Base-by-base conservation (phyloP, 2,797 vertebrate species). In the Anisognathus igniventris region DNA sequence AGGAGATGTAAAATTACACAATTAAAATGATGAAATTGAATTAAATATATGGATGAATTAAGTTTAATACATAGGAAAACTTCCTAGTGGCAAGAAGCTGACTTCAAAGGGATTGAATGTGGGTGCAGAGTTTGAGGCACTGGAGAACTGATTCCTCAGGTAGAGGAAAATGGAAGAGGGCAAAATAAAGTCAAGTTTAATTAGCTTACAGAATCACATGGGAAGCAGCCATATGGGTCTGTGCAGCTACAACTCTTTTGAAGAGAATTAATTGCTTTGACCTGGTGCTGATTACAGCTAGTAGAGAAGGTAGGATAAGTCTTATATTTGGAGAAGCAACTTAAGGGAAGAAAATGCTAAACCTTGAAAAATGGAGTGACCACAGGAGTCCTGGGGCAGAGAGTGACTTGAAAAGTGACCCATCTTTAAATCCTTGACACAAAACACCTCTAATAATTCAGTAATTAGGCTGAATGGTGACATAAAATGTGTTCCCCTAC, bases 221-320 rank as follows among this genome's bases (percentile, higher is more conserved):
- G 93, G 93, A 96, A 92, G 33, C 30, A 92, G 31, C 88, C 92
- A 92, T 95, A 95, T 94, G 95, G 75, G 88, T 74, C 81, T 80
- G 31, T 56, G 78, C 42, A 71, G 81, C 58, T 87, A 83, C 42
- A 93, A 31, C n/a, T 75, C 75, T 93, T 93, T 92, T 91, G 86
- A 94, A 94, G 65, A 85, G 68, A 95, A 89, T 93, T 96, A 92
- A 96, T 96, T 95, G 68, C 84, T 96, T 91, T 96, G 90, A 92
- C 92, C 93, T 89, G 86, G 72, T 92, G 74, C 74, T 86, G 90
- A 94, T 82, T 93, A 67, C 53, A 91, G 80, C 78, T 92, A 67
- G 58, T 65, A 76, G 50, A 89, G 54, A 84, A 83, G 81, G 72
- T 57, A 64, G 58, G 40, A 16, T 30, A 92, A 90, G 78, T 72